phyloP scores from a whole-genome alignment of 2,113 vertebrate species.

The Nycticorax nycticorax region DNA sequence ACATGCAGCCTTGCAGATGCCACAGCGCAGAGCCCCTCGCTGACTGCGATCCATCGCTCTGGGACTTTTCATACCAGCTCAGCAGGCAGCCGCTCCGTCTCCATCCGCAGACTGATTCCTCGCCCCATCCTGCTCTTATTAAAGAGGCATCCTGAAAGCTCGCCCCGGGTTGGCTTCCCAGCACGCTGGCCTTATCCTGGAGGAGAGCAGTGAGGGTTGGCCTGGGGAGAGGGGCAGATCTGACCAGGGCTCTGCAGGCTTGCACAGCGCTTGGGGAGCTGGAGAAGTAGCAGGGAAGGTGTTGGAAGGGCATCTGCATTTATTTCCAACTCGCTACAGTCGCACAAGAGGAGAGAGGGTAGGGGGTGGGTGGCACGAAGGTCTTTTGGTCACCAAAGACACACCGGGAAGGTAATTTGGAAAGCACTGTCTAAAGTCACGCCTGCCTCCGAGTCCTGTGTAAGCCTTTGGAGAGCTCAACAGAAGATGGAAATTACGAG shows the following conservation, averaged over 20 bases:
- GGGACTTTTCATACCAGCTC: neutral
- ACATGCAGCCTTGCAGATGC: neutral
- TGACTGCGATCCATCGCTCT: neutral
- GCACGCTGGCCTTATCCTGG: fast-evolving
- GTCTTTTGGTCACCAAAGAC: neutral
- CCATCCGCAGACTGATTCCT: neutral
- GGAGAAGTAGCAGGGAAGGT: neutral
- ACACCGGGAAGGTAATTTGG: neutral
- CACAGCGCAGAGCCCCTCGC: neutral
- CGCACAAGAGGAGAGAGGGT: fast-evolving
- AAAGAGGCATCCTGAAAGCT: neutral
- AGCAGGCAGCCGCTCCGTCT: neutral
- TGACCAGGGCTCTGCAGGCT: neutral
- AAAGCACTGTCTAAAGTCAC: neutral
- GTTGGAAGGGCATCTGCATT: neutral
- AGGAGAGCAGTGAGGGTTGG: neutral
- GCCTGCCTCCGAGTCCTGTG: neutral
- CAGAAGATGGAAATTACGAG: neutral
- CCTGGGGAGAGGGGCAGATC: neutral
- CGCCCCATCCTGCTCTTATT: neutral
- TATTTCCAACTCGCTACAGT: neutral
- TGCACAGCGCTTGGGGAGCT: neutral
- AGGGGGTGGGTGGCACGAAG: neutral
- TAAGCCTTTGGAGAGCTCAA: neutral
- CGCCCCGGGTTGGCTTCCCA: fast-evolving